phyloP scores from a whole-genome alignment of 2,888 invertebrate species.

The Uropetala carovei region DNA sequence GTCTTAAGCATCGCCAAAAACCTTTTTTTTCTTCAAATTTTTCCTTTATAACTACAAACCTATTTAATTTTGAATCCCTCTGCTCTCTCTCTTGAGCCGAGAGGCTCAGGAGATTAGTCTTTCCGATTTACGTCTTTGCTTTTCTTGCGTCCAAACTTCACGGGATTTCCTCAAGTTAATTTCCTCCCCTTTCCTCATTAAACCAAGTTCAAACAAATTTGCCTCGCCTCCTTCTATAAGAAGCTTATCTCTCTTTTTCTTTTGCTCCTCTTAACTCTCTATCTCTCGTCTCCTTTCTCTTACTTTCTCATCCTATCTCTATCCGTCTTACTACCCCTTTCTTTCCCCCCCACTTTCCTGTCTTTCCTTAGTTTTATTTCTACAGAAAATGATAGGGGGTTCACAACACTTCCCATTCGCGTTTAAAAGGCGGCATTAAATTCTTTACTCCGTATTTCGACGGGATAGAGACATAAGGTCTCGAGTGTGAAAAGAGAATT shows the following conservation, averaged over 20 bases:
- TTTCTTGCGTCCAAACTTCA: slow-evolving; percentile 59
- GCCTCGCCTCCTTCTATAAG: slow-evolving; percentile 36
- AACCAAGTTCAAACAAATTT: slow-evolving; percentile 64
- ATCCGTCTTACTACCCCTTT: too few relatives aligned
- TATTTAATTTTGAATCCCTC: slow-evolving; percentile 60
- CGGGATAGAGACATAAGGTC: too few relatives aligned
- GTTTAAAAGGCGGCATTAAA: too few relatives aligned
- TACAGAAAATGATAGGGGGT: too few relatives aligned
- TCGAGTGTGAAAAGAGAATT: too few relatives aligned
- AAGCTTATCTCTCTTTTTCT: slow-evolving; percentile 50
- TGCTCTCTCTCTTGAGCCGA: slow-evolving; percentile 25
- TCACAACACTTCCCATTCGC: too few relatives aligned
- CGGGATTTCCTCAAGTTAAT: slow-evolving; percentile 60
- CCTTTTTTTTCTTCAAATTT: neutral
- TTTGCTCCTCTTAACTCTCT: neutral
- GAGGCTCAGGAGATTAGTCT: slow-evolving; percentile 38
- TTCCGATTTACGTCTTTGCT: slow-evolving; percentile 63
- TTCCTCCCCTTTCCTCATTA: slow-evolving; percentile 56
- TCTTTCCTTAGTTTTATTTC: too few relatives aligned
- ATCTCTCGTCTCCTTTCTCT: neutral
- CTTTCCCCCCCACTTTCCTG: too few relatives aligned
- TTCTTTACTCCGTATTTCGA: too few relatives aligned
- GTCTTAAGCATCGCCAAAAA: neutral
- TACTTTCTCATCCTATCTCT: neutral
- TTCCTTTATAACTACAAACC: slow-evolving; percentile 55